These are phyloP conservation scores for Caiman crocodilus DNA, from an alignment of 2,797 vertebrate genomes.

Conservation along the genomic window DNA sequence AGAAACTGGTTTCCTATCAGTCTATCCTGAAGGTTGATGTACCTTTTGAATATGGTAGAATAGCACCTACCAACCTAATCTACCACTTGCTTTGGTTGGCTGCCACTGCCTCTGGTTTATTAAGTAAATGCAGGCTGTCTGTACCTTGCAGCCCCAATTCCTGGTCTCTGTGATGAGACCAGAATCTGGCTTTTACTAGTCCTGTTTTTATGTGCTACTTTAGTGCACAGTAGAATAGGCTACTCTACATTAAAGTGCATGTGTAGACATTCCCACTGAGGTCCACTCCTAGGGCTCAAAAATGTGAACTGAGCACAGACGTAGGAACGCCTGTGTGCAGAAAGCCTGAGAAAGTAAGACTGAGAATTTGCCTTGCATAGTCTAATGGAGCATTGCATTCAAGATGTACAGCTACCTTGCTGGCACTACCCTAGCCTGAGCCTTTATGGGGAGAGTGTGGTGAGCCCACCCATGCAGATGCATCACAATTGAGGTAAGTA, in stretches of 20 bases:
- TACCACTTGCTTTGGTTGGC: too few species aligned
- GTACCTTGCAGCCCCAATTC: not conserved
- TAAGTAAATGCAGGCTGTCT: not conserved
- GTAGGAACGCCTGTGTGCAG: not conserved
- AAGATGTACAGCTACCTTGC: not conserved
- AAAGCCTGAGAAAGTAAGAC: not conserved
- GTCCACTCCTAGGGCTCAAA: not conserved
- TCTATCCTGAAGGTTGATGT: not conserved
- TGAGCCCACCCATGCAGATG: not conserved
- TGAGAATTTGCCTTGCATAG: not conserved
- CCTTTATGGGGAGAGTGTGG: not conserved
- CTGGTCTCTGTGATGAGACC: not conserved
- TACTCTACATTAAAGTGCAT: too few species aligned
- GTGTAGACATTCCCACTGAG: too few species aligned
- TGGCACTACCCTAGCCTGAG: not conserved
- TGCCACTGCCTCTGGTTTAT: not conserved
- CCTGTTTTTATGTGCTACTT: too few species aligned
- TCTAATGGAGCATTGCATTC: too few species aligned
- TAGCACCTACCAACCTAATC: rapidly evolving
- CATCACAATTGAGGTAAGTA: too few species aligned
- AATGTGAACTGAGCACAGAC: not conserved
- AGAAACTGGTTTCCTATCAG: too few species aligned
- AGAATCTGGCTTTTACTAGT: not conserved
- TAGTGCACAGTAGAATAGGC: too few species aligned
- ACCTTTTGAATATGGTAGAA: rapidly evolving